Conservation (phyloP, 2,797 vertebrate genomes). For the Tauraco hartlaubi region DNA sequence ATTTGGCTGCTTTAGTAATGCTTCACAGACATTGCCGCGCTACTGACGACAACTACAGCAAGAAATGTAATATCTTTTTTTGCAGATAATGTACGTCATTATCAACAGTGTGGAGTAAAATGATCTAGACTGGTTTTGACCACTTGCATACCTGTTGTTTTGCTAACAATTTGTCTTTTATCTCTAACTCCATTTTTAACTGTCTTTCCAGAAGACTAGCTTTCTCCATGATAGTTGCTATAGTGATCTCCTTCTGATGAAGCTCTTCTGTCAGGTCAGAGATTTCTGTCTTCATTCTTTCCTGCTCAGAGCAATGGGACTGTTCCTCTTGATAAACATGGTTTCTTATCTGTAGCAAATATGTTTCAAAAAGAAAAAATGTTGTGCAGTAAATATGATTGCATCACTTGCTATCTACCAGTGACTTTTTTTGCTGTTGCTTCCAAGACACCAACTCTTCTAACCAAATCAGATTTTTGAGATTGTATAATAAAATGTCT, state of each 20-base stretch:
- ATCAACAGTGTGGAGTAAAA: neutral
- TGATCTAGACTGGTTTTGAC: neutral
- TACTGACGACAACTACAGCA: neutral
- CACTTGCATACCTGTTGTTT: constrained; percentile 80
- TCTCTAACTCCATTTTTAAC: constrained; percentile 81
- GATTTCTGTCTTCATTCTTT: constrained; percentile 80
- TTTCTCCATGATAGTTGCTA: constrained; percentile 83
- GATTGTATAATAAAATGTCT: constrained; percentile 11
- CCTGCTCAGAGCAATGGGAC: constrained; percentile 66
- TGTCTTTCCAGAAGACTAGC: constrained; percentile 80
- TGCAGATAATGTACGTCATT: neutral
- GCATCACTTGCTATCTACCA: constrained; percentile 29
- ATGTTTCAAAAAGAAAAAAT: constrained; percentile 47
- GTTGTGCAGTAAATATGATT: constrained; percentile 7
- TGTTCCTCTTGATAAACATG: constrained; percentile 65
- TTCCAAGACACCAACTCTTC: constrained; percentile 10
- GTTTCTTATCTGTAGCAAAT: constrained; percentile 76
- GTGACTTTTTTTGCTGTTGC: neutral
- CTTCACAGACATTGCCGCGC: neutral
- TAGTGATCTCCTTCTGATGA: constrained; percentile 83
- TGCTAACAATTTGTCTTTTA: constrained; percentile 78
- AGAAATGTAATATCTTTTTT: neutral
- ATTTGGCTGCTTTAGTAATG: neutral
- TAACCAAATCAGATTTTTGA: neutral
- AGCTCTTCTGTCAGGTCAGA: constrained; percentile 80